These are phyloP conservation scores for Brotula barbata DNA, from an alignment of 2,797 vertebrate species.

Conservation along the genomic window DNA sequence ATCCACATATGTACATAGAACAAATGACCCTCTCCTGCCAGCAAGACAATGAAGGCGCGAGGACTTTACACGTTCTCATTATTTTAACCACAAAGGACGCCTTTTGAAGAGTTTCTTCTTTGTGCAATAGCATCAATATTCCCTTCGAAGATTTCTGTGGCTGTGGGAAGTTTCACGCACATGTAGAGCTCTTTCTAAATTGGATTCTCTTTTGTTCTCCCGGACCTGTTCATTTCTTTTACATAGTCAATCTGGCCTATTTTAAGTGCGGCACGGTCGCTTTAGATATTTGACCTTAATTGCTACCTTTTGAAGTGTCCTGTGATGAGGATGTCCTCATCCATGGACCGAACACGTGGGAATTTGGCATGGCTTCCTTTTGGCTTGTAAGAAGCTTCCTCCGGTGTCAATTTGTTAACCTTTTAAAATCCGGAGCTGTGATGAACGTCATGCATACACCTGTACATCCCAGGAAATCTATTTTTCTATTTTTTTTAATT, in stretches of 20 bases:
- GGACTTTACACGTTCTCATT: slow-evolving; percentile 7
- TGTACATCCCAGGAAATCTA: too few species aligned
- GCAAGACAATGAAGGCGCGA: not conserved
- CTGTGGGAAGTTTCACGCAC: slow-evolving; percentile 1
- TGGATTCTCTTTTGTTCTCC: not conserved
- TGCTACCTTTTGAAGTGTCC: not conserved
- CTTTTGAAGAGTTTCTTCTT: slow-evolving; percentile 16
- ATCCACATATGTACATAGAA: not conserved
- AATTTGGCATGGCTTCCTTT: not conserved
- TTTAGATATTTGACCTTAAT: slow-evolving; percentile 2
- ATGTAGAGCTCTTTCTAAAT: slow-evolving; percentile 3
- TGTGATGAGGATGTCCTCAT: not conserved
- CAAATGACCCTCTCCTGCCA: slow-evolving; percentile 17
- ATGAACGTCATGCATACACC: too few species aligned
- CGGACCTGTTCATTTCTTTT: not conserved
- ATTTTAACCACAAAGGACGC: slow-evolving; percentile 1
- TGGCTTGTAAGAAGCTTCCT: not conserved
- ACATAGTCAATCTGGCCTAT: not conserved
- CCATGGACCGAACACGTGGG: not conserved
- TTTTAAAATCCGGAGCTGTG: not conserved
- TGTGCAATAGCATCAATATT: not conserved
- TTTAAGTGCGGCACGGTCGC: not conserved
- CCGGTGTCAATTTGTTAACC: not conserved
- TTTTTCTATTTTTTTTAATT: too few species aligned
- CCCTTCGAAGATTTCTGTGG: not conserved